Evolutionary conservation across 1,140 invertebrate species (phyloP), one percentile per base, ranked within the genome.

Genomic region (Linepithema humile): DNA sequence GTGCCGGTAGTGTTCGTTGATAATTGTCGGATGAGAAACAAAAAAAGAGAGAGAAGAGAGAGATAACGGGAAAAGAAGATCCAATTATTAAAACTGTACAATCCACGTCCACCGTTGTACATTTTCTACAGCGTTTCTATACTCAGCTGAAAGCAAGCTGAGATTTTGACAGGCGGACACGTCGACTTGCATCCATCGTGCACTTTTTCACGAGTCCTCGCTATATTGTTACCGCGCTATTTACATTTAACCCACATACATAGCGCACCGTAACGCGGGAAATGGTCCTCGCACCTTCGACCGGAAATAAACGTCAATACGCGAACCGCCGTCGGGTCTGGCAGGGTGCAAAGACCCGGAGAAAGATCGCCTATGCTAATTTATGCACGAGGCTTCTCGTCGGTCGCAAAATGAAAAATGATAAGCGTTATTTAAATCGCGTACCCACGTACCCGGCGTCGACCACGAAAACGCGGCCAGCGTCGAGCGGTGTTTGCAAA

Each of bases 381-480:
- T 84, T 84, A 86, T 84, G 82, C 67, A 70, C 43, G 62, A 67
- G 48, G 15, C 35, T 77, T 77, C 40, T 57, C 70, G 50, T n/a
- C 29, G 53, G 50, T 29, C 12, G 48, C 59, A 43, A 83, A 86
- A 88, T 85, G 83, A 90, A 90, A n/a, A 88, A 86, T 84, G 88
- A 87, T 87, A 87, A 90, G 86, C 85, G 72, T 86, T 86, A 89
- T 90, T 89, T 80, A 90, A 89, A 89, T 89, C 83, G 50, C 50
- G 53, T 70, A 23, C 62, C n/a, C 48, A 50, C 62, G 59, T 17
- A 29, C 45, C 26, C 55, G 32, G 17, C 40, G n/a, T 7, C 32
- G n/a, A 65, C 62, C 59, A 26, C 50, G 60, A 38, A 50, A 62
- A 60, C 48, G 64, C 64, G 48, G 35, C 48, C 45, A 48, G 9